Conservation (phyloP, 2,113 vertebrate species). For the Aegotheles bennettii region DNA sequence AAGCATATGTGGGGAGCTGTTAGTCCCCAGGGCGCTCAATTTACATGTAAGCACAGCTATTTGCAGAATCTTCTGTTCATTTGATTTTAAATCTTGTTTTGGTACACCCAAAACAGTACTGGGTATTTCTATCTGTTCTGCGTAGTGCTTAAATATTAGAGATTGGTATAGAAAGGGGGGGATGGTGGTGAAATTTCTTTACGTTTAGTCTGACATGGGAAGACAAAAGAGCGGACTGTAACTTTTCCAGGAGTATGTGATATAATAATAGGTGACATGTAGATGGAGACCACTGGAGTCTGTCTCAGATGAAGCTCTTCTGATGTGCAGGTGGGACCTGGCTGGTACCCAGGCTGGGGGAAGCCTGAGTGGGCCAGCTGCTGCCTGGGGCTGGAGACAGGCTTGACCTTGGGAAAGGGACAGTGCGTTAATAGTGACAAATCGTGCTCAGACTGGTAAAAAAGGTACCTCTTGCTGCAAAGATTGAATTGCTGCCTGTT, state of each 20-base stretch:
- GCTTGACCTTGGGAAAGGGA: constrained; percentile 1
- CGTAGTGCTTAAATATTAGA: background rate
- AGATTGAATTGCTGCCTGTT: background rate
- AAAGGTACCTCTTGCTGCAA: background rate
- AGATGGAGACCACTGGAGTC: background rate
- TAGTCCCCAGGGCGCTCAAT: background rate
- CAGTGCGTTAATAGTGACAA: background rate
- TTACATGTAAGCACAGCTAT: background rate
- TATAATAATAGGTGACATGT: accelerated
- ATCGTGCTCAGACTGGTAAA: background rate
- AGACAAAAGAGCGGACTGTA: background rate
- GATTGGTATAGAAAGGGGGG: background rate
- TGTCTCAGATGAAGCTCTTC: background rate
- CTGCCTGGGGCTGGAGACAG: background rate
- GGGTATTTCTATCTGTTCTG: background rate
- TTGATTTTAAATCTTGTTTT: background rate
- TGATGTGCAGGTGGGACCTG: background rate
- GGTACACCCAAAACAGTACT: background rate
- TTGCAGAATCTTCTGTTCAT: background rate
- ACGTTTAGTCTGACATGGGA: background rate
- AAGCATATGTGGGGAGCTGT: background rate
- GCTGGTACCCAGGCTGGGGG: accelerated
- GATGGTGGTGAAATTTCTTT: background rate
- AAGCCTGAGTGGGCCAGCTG: background rate
- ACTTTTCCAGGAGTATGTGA: background rate